These are phyloP conservation scores for Dipodomys stephensi DNA, from an alignment of 2,113 vertebrate genomes.

Conservation along the genomic window DNA sequence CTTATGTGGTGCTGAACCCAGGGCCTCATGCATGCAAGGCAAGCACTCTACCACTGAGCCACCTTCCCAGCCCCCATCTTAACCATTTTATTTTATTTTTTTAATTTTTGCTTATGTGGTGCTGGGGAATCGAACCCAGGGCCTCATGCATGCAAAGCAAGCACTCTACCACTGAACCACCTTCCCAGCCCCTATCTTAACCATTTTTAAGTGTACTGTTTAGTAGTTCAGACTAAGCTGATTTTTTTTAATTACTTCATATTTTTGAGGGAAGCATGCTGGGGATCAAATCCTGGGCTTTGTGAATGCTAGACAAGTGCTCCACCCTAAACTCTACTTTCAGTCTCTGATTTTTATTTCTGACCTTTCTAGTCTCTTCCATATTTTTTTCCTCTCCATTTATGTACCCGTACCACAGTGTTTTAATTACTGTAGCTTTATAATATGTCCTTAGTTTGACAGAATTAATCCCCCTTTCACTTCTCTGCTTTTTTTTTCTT, in stretches of 20 bases:
- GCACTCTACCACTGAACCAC: too few relatives aligned
- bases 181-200: too few relatives aligned
- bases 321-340: not conserved
- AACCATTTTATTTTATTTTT: too few relatives aligned
- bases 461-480: not conserved
- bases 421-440: not conserved
- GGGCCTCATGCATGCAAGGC: too few relatives aligned
- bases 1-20: too few relatives aligned
- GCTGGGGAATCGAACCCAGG: too few relatives aligned
- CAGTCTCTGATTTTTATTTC: not conserved
- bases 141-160: too few relatives aligned
- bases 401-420: accelerated
- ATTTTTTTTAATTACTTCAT: not conserved
- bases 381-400: too few relatives aligned
- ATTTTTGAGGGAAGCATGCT: not conserved
- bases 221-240: not conserved
- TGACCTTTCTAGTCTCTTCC: not conserved
- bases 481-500: not conserved
- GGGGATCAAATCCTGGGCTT: not conserved
- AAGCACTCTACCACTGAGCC: too few relatives aligned
- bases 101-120: too few relatives aligned
- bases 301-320: not conserved
- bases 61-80: too few relatives aligned
- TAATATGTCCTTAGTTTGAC: not conserved
- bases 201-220: not conserved